Evolutionary conservation across 53 echinoderm and acorn worm genomes (phyloP).

Genomic region (Holothuria scabra): DNA sequence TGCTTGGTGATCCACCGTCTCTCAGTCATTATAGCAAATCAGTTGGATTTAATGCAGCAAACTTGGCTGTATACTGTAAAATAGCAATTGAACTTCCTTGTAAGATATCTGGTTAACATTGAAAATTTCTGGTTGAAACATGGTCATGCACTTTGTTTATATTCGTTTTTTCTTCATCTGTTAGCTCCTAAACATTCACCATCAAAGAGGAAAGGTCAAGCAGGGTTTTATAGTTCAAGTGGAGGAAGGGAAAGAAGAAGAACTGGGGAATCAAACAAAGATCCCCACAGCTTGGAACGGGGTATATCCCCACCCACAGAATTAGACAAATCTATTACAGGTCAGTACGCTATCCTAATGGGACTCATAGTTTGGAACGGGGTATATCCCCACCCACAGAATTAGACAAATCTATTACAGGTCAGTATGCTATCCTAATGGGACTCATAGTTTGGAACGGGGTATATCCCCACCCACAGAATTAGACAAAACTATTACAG

Average conservation of each 20-base stretch:
- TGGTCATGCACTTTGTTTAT: no score
- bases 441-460: background rate
- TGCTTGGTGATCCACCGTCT: no score
- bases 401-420: constrained; percentile 9
- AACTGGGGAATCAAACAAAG: constrained; percentile 57
- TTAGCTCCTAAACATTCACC: constrained; percentile 93
- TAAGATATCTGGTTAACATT: no score
- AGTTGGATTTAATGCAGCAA: no score
- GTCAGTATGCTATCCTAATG: no score
- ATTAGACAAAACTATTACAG: no score
- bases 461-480: no score
- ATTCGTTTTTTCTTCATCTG: background rate
- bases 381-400: constrained; percentile 2
- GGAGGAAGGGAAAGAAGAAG: constrained; percentile 70
- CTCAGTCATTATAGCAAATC: no score
- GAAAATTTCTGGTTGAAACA: no score
- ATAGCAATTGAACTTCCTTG: no score
- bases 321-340: constrained; percentile 18
- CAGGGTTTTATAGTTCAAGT: constrained; percentile 56
- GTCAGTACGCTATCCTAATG: no score
- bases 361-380: background rate
- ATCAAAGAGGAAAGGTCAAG: constrained; percentile 91
- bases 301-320: constrained; percentile 18
- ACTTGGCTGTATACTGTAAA: no score
- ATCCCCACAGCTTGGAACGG: constrained; percentile 20